These are phyloP conservation scores for Climacteris rufus DNA, from an alignment of 2,113 vertebrate species.

Conservation along the genomic window DNA sequence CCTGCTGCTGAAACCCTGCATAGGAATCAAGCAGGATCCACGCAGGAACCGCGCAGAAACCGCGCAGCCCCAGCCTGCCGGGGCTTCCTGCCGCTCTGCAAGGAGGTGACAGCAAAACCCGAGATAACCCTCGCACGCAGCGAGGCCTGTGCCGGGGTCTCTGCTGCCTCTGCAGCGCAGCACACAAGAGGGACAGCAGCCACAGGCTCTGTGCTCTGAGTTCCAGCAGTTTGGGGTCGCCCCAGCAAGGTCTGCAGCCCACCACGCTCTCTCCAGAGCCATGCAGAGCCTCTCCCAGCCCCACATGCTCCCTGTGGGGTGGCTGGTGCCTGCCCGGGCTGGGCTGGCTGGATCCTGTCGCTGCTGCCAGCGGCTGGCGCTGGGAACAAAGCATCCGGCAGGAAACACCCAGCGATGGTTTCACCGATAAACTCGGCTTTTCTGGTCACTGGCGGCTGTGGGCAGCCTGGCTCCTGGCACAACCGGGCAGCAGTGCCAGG, in stretches of 20 bases:
- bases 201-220: not conserved
- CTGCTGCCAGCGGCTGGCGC: not conserved
- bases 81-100: not conserved
- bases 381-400: not conserved
- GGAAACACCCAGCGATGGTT: not conserved
- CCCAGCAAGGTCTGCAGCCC: not conserved
- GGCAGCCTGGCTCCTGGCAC: not conserved
- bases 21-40: not conserved
- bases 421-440: not conserved
- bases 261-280: rapidly evolving
- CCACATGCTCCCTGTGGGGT: rapidly evolving
- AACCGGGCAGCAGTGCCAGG: not conserved
- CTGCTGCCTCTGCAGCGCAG: rapidly evolving
- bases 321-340: not conserved
- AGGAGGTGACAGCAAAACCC: not conserved
- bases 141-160: not conserved
- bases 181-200: rapidly evolving
- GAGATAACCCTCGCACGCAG: not conserved
- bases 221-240: not conserved
- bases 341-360: not conserved
- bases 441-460: not conserved
- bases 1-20: not conserved
- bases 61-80: rapidly evolving
- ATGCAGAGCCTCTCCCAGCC: not conserved
- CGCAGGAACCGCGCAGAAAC: not conserved